phyloP scores from a whole-genome alignment of 2,113 vertebrate genomes.

The Protobothrops flavoviridis region DNA sequence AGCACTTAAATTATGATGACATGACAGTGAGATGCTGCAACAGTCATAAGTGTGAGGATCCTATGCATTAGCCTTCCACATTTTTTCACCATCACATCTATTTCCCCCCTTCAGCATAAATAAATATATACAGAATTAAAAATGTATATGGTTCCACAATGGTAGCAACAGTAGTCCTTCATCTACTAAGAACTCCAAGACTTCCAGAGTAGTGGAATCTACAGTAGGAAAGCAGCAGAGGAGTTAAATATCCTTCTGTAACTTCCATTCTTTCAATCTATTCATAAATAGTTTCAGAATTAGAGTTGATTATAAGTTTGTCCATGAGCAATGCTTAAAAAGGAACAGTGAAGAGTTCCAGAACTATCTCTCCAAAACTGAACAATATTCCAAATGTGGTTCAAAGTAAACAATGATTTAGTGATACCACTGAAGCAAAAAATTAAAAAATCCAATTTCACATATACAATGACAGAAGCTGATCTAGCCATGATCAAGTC shows the following conservation, averaged over 20 bases:
- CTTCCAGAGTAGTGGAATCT: not conserved
- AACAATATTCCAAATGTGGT: not conserved
- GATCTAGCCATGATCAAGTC: not conserved
- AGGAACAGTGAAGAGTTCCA: not conserved
- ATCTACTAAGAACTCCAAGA: not conserved
- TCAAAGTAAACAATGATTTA: not conserved
- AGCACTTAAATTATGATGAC: too few species aligned
- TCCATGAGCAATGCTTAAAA: not conserved
- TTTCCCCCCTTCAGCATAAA: not conserved
- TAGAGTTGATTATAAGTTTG: not conserved
- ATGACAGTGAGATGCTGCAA: too few species aligned
- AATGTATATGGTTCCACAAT: not conserved
- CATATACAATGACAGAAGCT: not conserved
- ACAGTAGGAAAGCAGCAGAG: not conserved
- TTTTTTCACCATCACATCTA: not conserved
- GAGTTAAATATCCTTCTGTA: not conserved
- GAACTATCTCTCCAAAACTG: not conserved
- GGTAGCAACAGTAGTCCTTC: not conserved
- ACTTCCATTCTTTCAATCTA: not conserved
- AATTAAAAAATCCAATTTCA: not conserved
- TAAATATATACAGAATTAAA: not conserved
- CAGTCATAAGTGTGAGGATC: too few species aligned
- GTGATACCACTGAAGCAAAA: not conserved
- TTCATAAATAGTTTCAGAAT: not conserved
- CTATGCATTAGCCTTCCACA: not conserved